These are phyloP conservation scores for Philaethria dido DNA, from an alignment of 2,888 invertebrate genomes.

Conservation along the genomic window DNA sequence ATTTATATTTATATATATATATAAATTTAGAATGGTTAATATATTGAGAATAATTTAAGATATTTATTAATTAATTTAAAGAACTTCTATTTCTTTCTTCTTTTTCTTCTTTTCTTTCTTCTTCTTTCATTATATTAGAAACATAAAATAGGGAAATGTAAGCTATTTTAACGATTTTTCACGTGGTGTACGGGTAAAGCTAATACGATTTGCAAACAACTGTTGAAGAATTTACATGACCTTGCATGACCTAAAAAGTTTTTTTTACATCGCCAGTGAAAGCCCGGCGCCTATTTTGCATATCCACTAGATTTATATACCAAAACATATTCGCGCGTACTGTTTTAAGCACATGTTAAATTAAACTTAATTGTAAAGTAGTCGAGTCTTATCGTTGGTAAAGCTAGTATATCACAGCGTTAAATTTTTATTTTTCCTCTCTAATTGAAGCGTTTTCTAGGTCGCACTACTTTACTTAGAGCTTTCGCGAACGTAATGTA, in stretches of 20 bases:
- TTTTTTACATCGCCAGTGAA: constrained; percentile 5
- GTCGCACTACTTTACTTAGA: constrained; percentile 35
- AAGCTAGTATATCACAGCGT: constrained; percentile 33
- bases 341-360: constrained; percentile 22
- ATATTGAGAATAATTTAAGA: no score
- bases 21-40: no score
- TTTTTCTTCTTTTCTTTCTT: no score
- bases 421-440: constrained; percentile 31
- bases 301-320: constrained; percentile 18
- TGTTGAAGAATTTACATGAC: constrained; percentile 17
- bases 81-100: no score
- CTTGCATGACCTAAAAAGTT: constrained; percentile 19
- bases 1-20: no score
- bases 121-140: background rate
- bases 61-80: no score
- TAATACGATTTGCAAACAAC: constrained; percentile 11
- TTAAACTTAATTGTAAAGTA: constrained; percentile 34
- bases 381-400: constrained; percentile 33
- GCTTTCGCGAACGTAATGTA: constrained; percentile 25
- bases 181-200: background rate
- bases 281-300: constrained; percentile 16
- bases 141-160: background rate
- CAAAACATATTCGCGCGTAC: constrained; percentile 16
- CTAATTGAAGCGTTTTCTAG: constrained; percentile 39
- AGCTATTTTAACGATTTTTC: background rate